These are phyloP conservation scores for Tringa solitaria DNA, from an alignment of 2,113 vertebrate species.

Conservation along the genomic window DNA sequence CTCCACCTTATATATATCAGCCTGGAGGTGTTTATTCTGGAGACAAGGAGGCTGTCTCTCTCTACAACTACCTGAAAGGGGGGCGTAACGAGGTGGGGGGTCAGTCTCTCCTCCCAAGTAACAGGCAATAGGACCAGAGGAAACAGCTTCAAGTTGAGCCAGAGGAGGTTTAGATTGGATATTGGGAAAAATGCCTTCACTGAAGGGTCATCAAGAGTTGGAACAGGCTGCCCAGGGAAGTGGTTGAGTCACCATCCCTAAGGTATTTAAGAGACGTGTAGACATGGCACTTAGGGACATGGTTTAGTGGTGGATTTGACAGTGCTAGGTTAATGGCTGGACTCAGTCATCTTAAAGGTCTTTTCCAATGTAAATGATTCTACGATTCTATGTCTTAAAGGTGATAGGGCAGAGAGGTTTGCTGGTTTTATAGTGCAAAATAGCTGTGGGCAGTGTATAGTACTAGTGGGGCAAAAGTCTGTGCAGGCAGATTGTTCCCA, in stretches of 20 bases:
- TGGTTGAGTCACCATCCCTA: neutral
- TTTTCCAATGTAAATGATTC: neutral
- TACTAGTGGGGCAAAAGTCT: neutral
- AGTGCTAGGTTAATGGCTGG: neutral
- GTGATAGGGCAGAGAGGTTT: neutral
- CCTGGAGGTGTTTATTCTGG: neutral
- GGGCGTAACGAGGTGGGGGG: fast-evolving
- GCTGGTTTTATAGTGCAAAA: neutral
- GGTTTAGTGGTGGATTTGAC: neutral
- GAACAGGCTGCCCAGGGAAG: neutral
- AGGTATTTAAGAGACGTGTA: neutral
- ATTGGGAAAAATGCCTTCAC: neutral
- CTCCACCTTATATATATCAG: neutral
- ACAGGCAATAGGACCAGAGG: neutral
- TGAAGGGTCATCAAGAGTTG: neutral
- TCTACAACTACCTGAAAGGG: neutral
- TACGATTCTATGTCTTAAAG: neutral
- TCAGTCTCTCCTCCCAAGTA: neutral
- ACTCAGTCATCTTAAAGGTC: neutral
- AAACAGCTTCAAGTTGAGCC: neutral
- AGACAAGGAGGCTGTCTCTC: neutral
- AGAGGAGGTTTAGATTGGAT: neutral
- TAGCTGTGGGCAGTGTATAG: neutral
- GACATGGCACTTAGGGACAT: neutral
- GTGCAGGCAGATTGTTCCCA: neutral